Percentiles rank a stretch among this genome's conserved stretches.
Conservation (phyloP, 2,888 invertebrate genomes). For the Scaptomyza cyrtandrae region DNA sequence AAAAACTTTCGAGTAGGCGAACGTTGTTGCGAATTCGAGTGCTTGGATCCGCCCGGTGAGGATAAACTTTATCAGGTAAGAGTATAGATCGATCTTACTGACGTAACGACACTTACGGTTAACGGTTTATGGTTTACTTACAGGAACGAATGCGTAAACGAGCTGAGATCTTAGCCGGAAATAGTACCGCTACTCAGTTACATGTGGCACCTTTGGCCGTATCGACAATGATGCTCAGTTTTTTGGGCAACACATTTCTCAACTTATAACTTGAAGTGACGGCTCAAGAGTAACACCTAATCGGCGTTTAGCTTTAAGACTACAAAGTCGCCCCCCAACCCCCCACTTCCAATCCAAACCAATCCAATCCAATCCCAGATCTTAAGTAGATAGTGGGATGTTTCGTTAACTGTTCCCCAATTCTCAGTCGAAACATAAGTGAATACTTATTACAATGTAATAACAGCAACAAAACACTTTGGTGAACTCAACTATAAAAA, state of each 20-base stretch:
- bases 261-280: conserved; percentile 82
- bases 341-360: background rate
- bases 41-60: conserved; percentile 91
- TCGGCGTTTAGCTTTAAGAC: conserved; percentile 34
- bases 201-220: conserved; percentile 81
- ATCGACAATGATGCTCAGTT: conserved; percentile 80
- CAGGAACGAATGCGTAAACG: conserved; percentile 86
- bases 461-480: conserved; percentile 34
- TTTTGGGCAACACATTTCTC: conserved; percentile 78
- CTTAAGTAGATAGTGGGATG: conserved; percentile 41
- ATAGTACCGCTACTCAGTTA: conserved; percentile 84
- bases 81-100: background rate
- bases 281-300: conserved; percentile 31
- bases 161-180: conserved; percentile 87
- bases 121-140: conserved; percentile 11
- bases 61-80: conserved; percentile 86
- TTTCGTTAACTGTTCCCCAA: conserved; percentile 43
- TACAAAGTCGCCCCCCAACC: background rate
- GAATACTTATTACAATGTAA: conserved; percentile 70
- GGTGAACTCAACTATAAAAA: conserved; percentile 31
- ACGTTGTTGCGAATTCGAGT: conserved; percentile 95
- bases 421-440: too few relatives aligned
- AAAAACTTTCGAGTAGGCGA: conserved; percentile 93
- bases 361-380: conserved; percentile 12
- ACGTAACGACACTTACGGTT: background rate